phyloP scores from a whole-genome alignment of 2,113 vertebrate genomes.

The Microtus ochrogaster region DNA sequence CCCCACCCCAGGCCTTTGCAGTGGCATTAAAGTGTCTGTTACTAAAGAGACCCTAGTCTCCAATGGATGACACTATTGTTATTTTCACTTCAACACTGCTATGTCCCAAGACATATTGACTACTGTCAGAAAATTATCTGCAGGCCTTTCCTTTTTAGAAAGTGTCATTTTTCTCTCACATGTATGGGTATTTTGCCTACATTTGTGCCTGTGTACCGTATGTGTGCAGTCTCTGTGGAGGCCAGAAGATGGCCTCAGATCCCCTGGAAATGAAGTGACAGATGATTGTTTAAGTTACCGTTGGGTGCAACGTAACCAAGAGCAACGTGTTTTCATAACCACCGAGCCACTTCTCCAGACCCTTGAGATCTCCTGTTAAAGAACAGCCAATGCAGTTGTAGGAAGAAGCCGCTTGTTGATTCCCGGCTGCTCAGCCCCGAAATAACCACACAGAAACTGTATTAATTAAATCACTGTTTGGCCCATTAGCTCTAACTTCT shows the following conservation, averaged over 20 bases:
- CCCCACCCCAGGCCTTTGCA: neutral
- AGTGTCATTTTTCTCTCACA: neutral
- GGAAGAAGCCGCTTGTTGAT: no score
- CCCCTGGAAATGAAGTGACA: neutral
- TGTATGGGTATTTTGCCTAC: neutral
- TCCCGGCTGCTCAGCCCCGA: no score
- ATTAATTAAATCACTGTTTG: no score
- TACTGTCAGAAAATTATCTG: neutral
- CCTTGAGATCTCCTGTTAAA: constrained; percentile 26
- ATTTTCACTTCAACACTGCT: neutral
- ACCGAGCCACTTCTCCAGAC: neutral
- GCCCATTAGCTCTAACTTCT: no score
- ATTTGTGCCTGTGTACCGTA: neutral
- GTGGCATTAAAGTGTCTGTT: neutral
- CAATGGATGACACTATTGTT: neutral
- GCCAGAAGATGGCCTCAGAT: neutral
- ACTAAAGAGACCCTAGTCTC: neutral
- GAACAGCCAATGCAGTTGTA: neutral
- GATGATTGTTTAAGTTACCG: neutral
- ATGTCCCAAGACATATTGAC: neutral
- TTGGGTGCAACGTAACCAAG: neutral
- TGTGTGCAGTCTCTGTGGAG: neutral
- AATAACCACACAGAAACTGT: no score
- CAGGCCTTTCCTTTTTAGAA: constrained; percentile 19
- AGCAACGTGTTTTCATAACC: neutral